Evolutionary conservation across 2,888 invertebrate species (phyloP), one percentile per base, ranked within the genome.

Genomic region (Eupithecia abbreviata): DNA sequence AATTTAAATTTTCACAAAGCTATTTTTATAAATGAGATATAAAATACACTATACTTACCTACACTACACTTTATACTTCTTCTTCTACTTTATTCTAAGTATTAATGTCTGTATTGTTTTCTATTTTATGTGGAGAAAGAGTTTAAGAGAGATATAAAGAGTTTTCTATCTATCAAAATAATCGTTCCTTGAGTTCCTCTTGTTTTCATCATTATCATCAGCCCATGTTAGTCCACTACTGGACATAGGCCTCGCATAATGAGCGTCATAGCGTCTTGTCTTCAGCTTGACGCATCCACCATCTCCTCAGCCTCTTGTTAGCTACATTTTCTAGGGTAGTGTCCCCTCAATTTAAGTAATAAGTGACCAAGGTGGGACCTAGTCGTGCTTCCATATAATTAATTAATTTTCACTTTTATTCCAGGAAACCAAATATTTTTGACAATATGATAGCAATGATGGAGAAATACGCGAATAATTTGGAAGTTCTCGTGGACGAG

Each of bases 381-480:
- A 65, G 65, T 65, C 12, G 12, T 51, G 47, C 18, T 58, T 47
- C 6, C 2, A 3, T 1, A 1, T 0, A 58, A 58, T 58, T 58
- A n/a, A 55, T 55, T 51, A 15, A 13, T 15, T 51, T 0, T 55
- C n/a, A 62, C 65, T 72, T 71, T 30, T 58, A 30, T 89, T 90
- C 72, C 87, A 98, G 98, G 97, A 98, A 98, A 91, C 97, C 98
- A 30, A 99, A 99, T 91, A 99, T 99, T 85, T 98, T 99, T 86
- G 99, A 99, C 91, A 99, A 99, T 89, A 99, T 99, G 98, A 98
- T 99, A 96, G 97, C 98, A 0, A 98, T 99, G 96, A 98, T 99
- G 98, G 99, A 99, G 90, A 98, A 98, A 88, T 99, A 99, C 88
- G 98, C 99, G 13, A 98, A 98, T 86, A 99, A 99, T 91, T 95